A percentile compares a stretch with the other conserved stretches of the same genome.
Evolutionary conservation across 2,797 vertebrate species (phyloP).

Genomic region (Karalla daura): DNA sequence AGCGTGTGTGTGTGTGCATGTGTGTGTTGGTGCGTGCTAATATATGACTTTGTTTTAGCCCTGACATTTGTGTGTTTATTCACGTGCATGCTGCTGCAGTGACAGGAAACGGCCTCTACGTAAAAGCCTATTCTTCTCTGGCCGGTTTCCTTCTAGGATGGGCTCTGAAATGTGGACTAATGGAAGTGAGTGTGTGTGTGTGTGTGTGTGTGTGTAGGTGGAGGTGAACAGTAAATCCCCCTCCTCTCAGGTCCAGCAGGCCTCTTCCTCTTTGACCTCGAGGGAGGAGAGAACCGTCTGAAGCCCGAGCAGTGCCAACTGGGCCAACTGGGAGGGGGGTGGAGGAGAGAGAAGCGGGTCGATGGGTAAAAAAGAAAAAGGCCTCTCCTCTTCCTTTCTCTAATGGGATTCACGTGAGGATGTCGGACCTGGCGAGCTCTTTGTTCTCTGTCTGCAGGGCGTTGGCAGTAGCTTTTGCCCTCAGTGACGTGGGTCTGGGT

Average conservation of each 20-base stretch:
- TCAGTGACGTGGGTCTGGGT: neutral
- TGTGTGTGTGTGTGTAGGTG: constrained; percentile 34
- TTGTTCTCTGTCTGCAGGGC: constrained; percentile 62
- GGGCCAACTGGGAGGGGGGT: constrained; percentile 44
- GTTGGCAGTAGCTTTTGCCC: constrained; percentile 33
- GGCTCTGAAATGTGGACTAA: constrained; percentile 61
- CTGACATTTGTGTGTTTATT: constrained; percentile 51
- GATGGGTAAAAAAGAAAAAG: constrained; percentile 46
- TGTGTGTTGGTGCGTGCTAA: constrained; percentile 21
- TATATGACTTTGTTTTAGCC: constrained; percentile 57
- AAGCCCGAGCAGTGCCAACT: constrained; percentile 65
- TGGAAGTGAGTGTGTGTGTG: constrained; percentile 21
- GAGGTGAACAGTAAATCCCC: constrained; percentile 54
- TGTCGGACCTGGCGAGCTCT: constrained; percentile 42
- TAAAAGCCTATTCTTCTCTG: constrained; percentile 82
- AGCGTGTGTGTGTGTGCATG: constrained; percentile 30
- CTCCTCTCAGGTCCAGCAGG: constrained; percentile 35
- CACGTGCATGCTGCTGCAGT: constrained; percentile 43
- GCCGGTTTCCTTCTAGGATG: constrained; percentile 81
- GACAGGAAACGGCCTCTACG: constrained; percentile 75
- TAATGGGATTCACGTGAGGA: constrained; percentile 67
- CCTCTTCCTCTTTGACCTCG: constrained; percentile 68
- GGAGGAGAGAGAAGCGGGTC: constrained; percentile 11
- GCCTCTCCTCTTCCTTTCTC: constrained; percentile 67
- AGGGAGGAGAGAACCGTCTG: constrained; percentile 56